phyloP scores from a whole-genome alignment of 2,797 vertebrate genomes.

The Alauda arvensis region DNA sequence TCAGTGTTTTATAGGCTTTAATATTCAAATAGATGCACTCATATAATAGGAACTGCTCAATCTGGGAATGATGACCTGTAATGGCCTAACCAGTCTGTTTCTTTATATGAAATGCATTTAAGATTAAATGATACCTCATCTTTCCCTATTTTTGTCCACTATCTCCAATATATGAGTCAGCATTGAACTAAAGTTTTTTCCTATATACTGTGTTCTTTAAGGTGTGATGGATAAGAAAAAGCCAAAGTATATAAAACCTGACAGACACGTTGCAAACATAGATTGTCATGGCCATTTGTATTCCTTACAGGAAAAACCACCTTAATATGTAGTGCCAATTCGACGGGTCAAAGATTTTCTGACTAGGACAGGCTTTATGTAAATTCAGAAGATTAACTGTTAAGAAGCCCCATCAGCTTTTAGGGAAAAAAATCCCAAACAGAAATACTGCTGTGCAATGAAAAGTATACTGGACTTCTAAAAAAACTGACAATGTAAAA shows the following conservation, averaged over 20 bases:
- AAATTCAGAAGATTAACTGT: background rate
- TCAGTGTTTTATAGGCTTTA: background rate
- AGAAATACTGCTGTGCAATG: too few species aligned
- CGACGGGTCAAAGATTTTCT: background rate
- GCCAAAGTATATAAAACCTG: background rate
- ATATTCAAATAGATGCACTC: background rate
- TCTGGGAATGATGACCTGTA: background rate
- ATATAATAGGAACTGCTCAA: background rate
- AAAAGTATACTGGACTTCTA: rapidly evolving
- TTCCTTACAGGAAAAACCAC: background rate
- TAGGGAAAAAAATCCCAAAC: rapidly evolving
- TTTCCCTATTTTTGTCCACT: background rate
- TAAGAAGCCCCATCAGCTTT: background rate
- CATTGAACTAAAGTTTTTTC: background rate
- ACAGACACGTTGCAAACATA: background rate
- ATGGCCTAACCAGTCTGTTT: background rate
- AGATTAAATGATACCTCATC: background rate
- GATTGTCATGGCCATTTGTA: background rate
- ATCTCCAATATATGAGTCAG: background rate
- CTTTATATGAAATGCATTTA: background rate
- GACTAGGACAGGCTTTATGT: background rate
- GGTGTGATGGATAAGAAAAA: background rate
- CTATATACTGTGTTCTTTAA: background rate
- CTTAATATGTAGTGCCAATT: background rate
- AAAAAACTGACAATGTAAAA: background rate